Evolutionary conservation across 2,888 invertebrate genomes (phyloP).

Genomic region (Thecocarcelia acutangulata): DNA sequence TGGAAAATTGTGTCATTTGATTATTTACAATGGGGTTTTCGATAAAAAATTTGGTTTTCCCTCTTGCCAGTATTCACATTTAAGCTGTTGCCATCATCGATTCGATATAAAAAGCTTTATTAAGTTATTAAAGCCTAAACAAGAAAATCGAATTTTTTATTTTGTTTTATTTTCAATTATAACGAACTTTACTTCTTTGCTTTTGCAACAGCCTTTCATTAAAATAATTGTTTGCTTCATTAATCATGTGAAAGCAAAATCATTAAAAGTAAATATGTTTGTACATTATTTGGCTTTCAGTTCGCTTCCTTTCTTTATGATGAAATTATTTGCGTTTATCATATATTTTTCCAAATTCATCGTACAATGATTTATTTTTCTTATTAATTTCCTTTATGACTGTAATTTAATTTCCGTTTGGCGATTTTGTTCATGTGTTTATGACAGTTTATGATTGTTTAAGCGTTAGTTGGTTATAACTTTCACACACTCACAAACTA

Average conservation of each 20-base stretch:
- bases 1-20: too few species aligned
- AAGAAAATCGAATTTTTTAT: not conserved
- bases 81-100: too few species aligned
- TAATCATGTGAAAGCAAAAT: conserved; percentile 13
- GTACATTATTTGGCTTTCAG: conserved; percentile 45
- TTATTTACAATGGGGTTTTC: too few species aligned
- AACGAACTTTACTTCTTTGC: too few species aligned
- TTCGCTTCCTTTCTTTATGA: conserved; percentile 32
- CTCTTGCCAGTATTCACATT: too few species aligned
- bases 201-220: not conserved
- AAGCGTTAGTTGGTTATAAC: conserved; percentile 14
- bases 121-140: too few species aligned
- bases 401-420: conserved; percentile 69
- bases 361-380: conserved; percentile 68
- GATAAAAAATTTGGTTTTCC: too few species aligned
- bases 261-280: conserved; percentile 22
- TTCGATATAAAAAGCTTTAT: too few species aligned
- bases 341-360: conserved; percentile 42
- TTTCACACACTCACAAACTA: too few species aligned
- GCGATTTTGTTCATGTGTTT: conserved; percentile 41
- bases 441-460: not conserved
- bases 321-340: conserved; percentile 31
- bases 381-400: conserved; percentile 70
- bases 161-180: not conserved
- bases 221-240: not conserved